Percentiles rank a stretch among this genome's conserved stretches.
Conservation (phyloP, 2,113 vertebrate species). For the Tupaia tana region DNA sequence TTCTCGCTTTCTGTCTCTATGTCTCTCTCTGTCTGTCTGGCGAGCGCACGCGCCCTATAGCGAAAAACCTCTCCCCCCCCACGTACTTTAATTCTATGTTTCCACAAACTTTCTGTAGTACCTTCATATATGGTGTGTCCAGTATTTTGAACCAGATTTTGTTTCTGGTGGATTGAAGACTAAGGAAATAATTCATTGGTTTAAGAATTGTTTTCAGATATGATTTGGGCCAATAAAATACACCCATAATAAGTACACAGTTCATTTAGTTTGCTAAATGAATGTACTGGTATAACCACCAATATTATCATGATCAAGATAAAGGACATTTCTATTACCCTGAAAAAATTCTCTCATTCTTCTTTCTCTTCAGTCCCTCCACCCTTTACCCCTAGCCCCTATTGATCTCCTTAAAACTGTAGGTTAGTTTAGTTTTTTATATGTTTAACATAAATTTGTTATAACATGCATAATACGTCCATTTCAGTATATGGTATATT, state of each 20-base stretch:
- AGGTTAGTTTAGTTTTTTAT: not conserved
- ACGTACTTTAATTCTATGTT: too few species aligned
- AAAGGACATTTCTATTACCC: not conserved
- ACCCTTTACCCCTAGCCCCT: not conserved
- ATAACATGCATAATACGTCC: not conserved
- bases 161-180: slow-evolving; percentile 27
- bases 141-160: slow-evolving; percentile 34
- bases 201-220: not conserved
- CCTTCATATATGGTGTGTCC: not conserved
- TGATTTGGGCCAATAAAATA: slow-evolving; percentile 39
- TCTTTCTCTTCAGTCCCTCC: not conserved
- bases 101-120: too few species aligned
- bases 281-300: not conserved
- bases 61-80: too few species aligned
- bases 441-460: not conserved
- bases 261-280: slow-evolving; percentile 20
- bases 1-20: too few species aligned
- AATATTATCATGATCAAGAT: not conserved
- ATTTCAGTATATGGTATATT: not conserved
- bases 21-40: too few species aligned
- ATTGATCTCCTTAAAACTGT: not conserved
- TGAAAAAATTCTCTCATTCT: not conserved
- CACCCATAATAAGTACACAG: slow-evolving; percentile 10
- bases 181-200: not conserved
- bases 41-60: too few species aligned